Conservation (phyloP, 2,797 vertebrate species). For the Lutjanus campechanus region DNA sequence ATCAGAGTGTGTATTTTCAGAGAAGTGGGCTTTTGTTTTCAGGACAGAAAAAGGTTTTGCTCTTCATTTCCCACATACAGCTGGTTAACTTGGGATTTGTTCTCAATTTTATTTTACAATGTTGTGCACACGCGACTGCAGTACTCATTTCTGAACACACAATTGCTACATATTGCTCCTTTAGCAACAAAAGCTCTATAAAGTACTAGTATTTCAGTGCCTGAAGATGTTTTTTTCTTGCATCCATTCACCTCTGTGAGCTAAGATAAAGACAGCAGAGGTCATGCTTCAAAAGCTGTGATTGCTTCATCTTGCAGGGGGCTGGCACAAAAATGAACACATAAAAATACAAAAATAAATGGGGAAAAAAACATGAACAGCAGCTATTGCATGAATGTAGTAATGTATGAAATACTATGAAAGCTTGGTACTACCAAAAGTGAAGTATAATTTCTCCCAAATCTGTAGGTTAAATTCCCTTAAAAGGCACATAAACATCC, state of each 20-base stretch:
- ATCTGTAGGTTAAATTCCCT: neutral
- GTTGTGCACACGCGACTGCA: too few relatives aligned
- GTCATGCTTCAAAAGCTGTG: constrained; percentile 31
- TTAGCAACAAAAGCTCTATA: constrained; percentile 34
- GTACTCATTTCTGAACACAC: too few relatives aligned
- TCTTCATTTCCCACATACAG: too few relatives aligned
- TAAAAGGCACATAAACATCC: neutral
- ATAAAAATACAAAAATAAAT: constrained; percentile 12
- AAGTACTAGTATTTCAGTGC: constrained; percentile 18
- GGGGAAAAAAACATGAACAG: neutral
- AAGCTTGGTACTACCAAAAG: neutral
- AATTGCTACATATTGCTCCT: too few relatives aligned
- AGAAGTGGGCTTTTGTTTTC: too few relatives aligned
- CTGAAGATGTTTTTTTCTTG: constrained; percentile 46
- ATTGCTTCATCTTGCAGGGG: constrained; percentile 30
- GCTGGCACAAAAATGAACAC: constrained; percentile 7
- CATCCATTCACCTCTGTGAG: constrained; percentile 41
- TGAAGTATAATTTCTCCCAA: neutral
- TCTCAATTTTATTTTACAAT: too few relatives aligned
- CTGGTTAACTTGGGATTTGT: too few relatives aligned
- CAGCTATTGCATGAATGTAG: neutral
- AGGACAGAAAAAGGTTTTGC: too few relatives aligned
- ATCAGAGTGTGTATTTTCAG: too few relatives aligned
- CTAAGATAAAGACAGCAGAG: constrained; percentile 35
- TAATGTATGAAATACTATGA: neutral